phyloP scores from a whole-genome alignment of 2,888 invertebrate genomes.

The Nomada ruficornis region DNA sequence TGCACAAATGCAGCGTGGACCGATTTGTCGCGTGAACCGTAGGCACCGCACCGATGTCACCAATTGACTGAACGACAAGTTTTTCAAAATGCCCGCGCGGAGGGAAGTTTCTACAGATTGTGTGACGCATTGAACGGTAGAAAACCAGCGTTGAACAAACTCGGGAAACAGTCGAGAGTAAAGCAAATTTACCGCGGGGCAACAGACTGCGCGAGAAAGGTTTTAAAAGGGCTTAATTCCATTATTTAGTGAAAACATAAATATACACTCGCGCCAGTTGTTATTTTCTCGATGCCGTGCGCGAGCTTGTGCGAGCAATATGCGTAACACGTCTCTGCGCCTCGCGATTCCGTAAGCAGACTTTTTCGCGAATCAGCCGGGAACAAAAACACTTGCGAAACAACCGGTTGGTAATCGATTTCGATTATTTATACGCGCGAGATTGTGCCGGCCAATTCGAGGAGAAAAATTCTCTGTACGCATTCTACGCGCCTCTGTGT shows the following conservation, averaged over 20 bases:
- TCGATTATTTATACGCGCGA: slow-evolving; percentile 47
- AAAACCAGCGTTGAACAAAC: slow-evolving; percentile 4
- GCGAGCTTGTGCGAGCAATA: slow-evolving; percentile 3
- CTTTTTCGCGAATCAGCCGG: slow-evolving; percentile 16
- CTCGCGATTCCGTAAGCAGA: background rate
- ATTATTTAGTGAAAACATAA: slow-evolving; percentile 47
- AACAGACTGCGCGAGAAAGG: slow-evolving; percentile 27
- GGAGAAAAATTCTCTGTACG: background rate
- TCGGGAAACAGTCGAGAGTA: slow-evolving; percentile 20
- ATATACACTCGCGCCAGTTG: slow-evolving; percentile 5
- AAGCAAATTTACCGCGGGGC: slow-evolving; percentile 41
- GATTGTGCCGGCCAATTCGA: slow-evolving; percentile 21
- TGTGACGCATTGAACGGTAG: background rate
- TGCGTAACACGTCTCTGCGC: slow-evolving; percentile 15
- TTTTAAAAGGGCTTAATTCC: slow-evolving; percentile 47
- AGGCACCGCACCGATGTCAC: background rate
- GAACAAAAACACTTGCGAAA: slow-evolving; percentile 20
- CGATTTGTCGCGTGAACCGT: slow-evolving; percentile 24
- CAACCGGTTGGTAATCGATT: slow-evolving; percentile 41
- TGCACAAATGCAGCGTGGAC: slow-evolving; percentile 16
- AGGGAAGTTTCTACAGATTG: background rate
- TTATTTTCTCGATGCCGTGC: slow-evolving; percentile 25
- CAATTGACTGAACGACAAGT: slow-evolving; percentile 41
- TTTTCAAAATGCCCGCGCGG: slow-evolving; percentile 34
- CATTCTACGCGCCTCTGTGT: background rate